These are phyloP conservation scores for Rissa tridactyla DNA, from an alignment of 2,113 vertebrate genomes.

Conservation along the genomic window DNA sequence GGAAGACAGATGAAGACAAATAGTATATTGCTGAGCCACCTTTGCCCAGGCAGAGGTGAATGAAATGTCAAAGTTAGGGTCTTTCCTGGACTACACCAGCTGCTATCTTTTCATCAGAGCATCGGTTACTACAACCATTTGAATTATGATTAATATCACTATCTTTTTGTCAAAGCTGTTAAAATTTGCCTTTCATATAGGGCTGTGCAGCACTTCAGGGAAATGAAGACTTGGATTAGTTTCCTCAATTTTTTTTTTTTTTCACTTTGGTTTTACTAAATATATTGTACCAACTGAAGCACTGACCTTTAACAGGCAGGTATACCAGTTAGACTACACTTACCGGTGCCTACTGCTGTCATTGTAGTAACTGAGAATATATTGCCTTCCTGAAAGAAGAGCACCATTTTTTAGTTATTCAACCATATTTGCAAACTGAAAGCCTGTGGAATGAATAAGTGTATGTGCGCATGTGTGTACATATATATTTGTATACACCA, in stretches of 20 bases:
- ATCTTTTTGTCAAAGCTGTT: conserved; percentile 37
- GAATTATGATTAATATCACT: conserved; percentile 34
- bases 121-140: neutral
- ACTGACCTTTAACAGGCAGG: neutral
- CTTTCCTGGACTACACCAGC: neutral
- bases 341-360: neutral
- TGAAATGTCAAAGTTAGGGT: conserved; percentile 22
- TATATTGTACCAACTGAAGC: neutral
- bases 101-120: neutral
- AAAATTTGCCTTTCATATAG: neutral
- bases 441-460: neutral
- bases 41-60: conserved; percentile 12
- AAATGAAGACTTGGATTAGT: neutral
- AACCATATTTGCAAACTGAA: neutral
- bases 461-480: too few species aligned
- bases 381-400: neutral
- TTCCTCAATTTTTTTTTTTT: neutral
- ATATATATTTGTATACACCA: neutral
- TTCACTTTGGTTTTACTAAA: neutral
- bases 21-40: neutral
- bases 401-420: neutral
- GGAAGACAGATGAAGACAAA: conserved; percentile 52
- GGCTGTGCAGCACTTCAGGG: neutral
- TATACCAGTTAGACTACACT: neutral
- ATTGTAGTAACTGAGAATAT: neutral